Evolutionary conservation across 1,140 invertebrate genomes (phyloP), one percentile per base, ranked within the genome.

Genomic region (Anoplophora glabripennis): DNA sequence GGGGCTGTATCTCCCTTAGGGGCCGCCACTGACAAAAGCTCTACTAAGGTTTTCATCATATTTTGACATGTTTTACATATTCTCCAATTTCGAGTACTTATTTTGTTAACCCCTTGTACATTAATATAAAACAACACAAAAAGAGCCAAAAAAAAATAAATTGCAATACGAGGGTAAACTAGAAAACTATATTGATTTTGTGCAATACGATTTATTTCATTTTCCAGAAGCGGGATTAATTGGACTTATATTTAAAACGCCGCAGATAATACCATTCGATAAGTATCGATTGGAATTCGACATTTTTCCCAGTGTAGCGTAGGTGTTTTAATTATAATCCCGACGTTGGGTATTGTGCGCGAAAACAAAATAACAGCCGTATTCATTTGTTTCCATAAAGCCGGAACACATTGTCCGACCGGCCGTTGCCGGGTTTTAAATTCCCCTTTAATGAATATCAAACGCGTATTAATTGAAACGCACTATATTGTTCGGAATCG

Each of bases 251-350:
- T 37, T 37, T 11, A 11, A 40, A 12, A 40, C 38, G 38, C 10
- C 10, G n/a, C 10, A 40, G 15, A 38, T 12, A 40, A 40, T 40
- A 40, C 9, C 4, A 11, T 40, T n/a, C n/a, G n/a, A n/a, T n/a
- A n/a, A n/a, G n/a, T n/a, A n/a, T n/a, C 21, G 5, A 28, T 28
- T 5, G 21, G 3, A 28, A 28, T 28, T 28, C 21, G 21, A 2
- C 21, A 28, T 28, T 28, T 28, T 28, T 28, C 21, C 21, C 3
- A 28, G 21, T 28, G 21, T 28, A 54, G 42, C 41, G 28, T 55
- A 60, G 48, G 52, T 60, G 58, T 60, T 60, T 60, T 60, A 60
- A 60, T 60, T 61, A 61, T 56, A 61, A 61, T 56, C 37, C 53
- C 46, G 21, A 54, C 59, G 36, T 56, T 44, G 34, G 45, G 49